Conservation (phyloP, 2,113 vertebrate species). For the Neodontobutis hainanensis region DNA sequence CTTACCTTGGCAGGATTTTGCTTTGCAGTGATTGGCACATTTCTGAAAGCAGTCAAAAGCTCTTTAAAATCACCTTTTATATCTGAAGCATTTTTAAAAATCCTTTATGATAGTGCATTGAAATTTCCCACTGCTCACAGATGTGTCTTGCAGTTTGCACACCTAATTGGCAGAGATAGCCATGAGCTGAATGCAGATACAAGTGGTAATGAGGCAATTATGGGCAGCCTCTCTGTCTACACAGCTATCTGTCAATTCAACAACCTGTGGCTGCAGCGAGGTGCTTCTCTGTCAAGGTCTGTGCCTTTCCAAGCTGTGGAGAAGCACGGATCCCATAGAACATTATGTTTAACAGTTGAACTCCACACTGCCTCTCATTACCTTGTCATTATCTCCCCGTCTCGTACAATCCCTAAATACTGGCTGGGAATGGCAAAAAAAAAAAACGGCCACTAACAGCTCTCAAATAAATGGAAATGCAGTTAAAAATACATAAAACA, state of each 20-base stretch:
- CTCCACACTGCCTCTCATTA: conserved; percentile 36
- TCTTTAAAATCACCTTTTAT: conserved; percentile 38
- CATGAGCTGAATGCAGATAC: conserved; percentile 62
- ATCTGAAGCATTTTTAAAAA: conserved; percentile 25
- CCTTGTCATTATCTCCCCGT: conserved; percentile 12
- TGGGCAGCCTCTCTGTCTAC: conserved; percentile 51
- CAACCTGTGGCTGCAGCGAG: conserved; percentile 69
- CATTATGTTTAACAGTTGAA: conserved; percentile 38
- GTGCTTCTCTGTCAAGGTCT: conserved; percentile 40
- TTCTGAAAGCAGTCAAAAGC: conserved; percentile 21
- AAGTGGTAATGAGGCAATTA: conserved; percentile 69
- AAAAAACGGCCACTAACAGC: not conserved
- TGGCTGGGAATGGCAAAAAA: conserved; percentile 5
- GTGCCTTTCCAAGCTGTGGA: conserved; percentile 21
- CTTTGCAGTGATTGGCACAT: conserved; percentile 40
- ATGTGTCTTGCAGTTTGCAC: conserved; percentile 35
- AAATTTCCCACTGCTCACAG: conserved; percentile 36
- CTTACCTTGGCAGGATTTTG: conserved; percentile 45
- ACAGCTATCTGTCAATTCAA: conserved; percentile 63
- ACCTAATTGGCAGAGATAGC: conserved; percentile 64
- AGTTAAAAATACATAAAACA: not conserved
- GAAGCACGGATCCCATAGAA: conserved; percentile 25
- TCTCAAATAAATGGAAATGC: not conserved
- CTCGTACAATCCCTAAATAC: not conserved
- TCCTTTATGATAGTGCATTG: conserved; percentile 32